Evolutionary conservation across 1,140 invertebrate genomes (phyloP), one percentile per base, ranked within the genome.

Genomic region (Coboldia fuscipes): DNA sequence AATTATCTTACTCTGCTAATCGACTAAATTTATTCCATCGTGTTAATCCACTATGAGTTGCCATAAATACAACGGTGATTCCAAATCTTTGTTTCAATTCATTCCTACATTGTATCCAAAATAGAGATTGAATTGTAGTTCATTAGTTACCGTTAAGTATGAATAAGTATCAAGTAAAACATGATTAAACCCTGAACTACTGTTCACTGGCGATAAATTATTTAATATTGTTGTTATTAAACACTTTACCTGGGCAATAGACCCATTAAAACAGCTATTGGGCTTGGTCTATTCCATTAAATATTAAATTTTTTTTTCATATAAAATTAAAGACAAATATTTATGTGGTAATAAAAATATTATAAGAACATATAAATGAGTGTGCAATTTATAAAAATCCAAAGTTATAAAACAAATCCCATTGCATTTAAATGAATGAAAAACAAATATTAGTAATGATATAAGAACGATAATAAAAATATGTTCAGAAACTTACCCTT

Each of bases 11-110:
- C 5, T 13, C 21, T 44, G 35, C 37, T 53, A 46, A 19, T 51
- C 51, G n/a, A 44, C 44, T 15, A 40, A 43, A 38, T 49, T 51
- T 4, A 48, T 45, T 72, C 81, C 84, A 89, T 35, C 85, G 62
- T 0, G 81, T 83, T 1, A 92, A 61, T 3, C 86, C 86, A 48
- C 80, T 88, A 44, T 83, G 75, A 0, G 85, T 90, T 20, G 85
- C 76, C 46, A 92, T 63, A 52, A 92, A 92, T 2, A 79, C 77
- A 16, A 81, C 63, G 14, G 70, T 78, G 39, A 84, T 72, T 15
- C 83, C 82, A 50, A 84, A 84, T 29, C 78, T 68, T 57, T 78
- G 70, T 42, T 81, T 73, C 42, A 83, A 75, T 47, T 81, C 72
- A 48, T 72, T 63, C 59, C 78, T 84, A 59, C 33, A 37, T n/a